Base-by-base conservation (phyloP, 2,888 invertebrate genomes). In the Protonemura montana region DNA sequence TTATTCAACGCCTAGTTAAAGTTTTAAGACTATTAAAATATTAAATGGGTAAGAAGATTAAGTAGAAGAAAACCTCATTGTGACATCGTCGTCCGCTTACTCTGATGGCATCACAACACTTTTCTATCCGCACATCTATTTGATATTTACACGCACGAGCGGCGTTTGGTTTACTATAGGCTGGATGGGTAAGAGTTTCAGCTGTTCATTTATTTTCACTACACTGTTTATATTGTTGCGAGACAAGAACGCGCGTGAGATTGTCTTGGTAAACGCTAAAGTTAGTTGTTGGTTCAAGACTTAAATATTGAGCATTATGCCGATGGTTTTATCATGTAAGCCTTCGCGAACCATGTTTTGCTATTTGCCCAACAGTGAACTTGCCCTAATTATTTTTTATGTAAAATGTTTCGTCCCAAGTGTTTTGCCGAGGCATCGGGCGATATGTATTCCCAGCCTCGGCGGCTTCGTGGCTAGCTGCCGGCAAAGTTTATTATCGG, bases 21-120 rank as follows among this genome's bases (percentile, higher is more conserved):
- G 87, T 87, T 87, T 86, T 86, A 87, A 87, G 85, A 77, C 86
- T 86, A 87, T 87, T 87, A 87, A 87, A 87, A 87, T 87, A 84
- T 81, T 76, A 87, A 85, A 59, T 77, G 83, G 81, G 85, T 85
- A 85, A 59, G 84, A 84, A 76, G 76, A 28, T 81, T 29, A 29
- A 81, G 81, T 81, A 30, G 81, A 81, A 29, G 81, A 81, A 29
- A 81, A 30, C 59, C 59, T 59, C 59, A 59, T 59, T 59, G 59
- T 59, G 59, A 59, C 59, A 59, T 1, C 13, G 59, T 59, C 59
- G 59, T 21, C 59, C 2, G 59, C 59, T 59, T 59, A 59, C 21
- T 59, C 59, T 21, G 59, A 59, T 59, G 59, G 21, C 59, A 59
- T 59, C 59, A 21, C 59, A 59, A 59, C 59, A 59, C 59, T 59